Evolutionary conservation across 2,113 vertebrate species (phyloP), one percentile per base, ranked within the genome.

Genomic region (Corythaixoides concolor): DNA sequence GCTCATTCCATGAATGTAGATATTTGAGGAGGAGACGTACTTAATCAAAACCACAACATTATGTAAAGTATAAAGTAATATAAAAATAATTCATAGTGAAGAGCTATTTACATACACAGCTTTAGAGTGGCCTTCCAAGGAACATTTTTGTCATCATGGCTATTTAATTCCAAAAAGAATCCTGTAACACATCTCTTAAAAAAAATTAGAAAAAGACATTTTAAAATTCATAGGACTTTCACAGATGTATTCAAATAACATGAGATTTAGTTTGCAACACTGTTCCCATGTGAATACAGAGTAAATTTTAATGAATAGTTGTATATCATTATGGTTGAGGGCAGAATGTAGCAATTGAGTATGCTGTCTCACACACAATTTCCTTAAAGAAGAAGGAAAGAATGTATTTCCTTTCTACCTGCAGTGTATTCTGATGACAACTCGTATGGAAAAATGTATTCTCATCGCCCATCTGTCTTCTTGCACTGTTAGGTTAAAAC

Each of bases 341-440:
- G 28, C 7, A 86, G 41, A 90, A 56, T 90, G 93, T 76, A 76
- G 5, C 16, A n/a, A 15, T 60, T 58, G 4, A 56, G 6, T n/a
- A 33, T 60, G 8, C 3, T 55, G 8, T 49, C 8, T 63, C 8
- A 41, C 8, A 80, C 7, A 37, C 2, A n/a, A n/a, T 74, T 88
- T 83, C 6, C 7, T 74, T 66, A 27, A 80, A 72, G 79, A n/a
- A 35, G 4, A 75, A 78, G 19, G 73, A 80, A 82, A 90, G 4
- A 60, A 37, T 52, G 52, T 55, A 74, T 85, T 90, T 95, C 35
- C 35, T 92, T 90, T 93, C 81, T 94, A 96, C 77, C 80, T 82
- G 27, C 3, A 7, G 5, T 62, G 21, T 62, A 66, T 66, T 89
- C 15, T 85, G 60, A 74, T 85, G 22, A 67, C 28, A 94, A 35